Percentiles rank a stretch among this genome's conserved stretches.
These are phyloP conservation scores for Cuniculus paca DNA, from an alignment of 2,797 vertebrate species.

Conservation along the genomic window DNA sequence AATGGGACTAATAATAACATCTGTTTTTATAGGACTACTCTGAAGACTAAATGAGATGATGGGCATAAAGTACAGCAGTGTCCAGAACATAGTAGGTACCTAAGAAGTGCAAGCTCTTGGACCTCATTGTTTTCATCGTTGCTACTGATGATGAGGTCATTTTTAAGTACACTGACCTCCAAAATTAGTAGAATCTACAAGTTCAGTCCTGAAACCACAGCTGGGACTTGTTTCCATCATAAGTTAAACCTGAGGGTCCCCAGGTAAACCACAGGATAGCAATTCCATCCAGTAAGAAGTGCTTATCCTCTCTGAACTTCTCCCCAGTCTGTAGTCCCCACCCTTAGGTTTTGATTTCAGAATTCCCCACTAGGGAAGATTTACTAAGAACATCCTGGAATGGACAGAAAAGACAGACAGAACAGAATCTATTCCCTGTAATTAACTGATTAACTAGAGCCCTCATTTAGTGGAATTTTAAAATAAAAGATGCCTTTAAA, in stretches of 20 bases:
- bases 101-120: neutral
- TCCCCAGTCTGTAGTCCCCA: too few species aligned
- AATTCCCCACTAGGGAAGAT: neutral
- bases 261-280: neutral
- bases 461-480: conserved; percentile 2
- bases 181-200: neutral
- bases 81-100: neutral
- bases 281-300: neutral
- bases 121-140: neutral
- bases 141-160: neutral
- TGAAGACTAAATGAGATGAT: neutral
- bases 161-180: neutral
- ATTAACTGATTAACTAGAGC: conserved; percentile 25
- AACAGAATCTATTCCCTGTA: conserved; percentile 28
- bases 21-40: neutral
- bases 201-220: neutral
- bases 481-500: too few species aligned
- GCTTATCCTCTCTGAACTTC: too few species aligned
- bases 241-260: neutral
- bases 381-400: conserved; percentile 17
- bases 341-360: neutral
- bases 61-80: neutral
- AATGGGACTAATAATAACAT: neutral
- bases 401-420: conserved; percentile 37
- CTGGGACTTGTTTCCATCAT: conserved; percentile 9